Evolutionary conservation across 1,140 invertebrate genomes (phyloP), one percentile per base, ranked within the genome.

Genomic region (Rhopalosiphum padi): DNA sequence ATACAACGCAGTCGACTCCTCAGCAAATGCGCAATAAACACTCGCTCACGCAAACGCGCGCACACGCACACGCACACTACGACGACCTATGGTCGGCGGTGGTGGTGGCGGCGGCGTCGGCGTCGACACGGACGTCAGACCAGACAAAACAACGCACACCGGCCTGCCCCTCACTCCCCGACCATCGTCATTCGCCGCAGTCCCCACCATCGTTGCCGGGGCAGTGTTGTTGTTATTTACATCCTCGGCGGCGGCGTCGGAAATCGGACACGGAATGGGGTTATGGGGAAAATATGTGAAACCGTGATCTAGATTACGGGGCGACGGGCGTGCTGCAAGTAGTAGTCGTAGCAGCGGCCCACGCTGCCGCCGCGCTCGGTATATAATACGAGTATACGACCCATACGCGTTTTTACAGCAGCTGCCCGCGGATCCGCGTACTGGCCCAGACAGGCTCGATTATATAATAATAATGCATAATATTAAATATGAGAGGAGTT

Each of bases 121-220:
- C 55, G 68, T n/a, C 53, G 68, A 85, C 90, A 82, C 68, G 90
- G 68, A 85, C 91, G 91, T 92, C 91, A 92, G 77, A 93, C 91
- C 91, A 93, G 91, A 93, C 91, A 93, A 93, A 93, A 93, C 91
- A 93, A 93, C 91, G 51, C 41, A 22, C n/a, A 60, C 68, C 46
- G 37, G 51, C 15, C 53, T 35, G 35, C 35, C 51, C 51, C 53
- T 15, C 53, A 60, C 88, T 55, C 87, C 5, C n/a, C 41, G 41
- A 21, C 41, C 60, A 7, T 41, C 30, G 2, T 22, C 90, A 30
- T 3, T 48, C 89, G 35, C 89, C 53, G 51, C 89, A 37, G 55
- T 60, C 53, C 89, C 90, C 90, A 77, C 60, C 41, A 82, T 35
- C 43, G 43, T 30, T 35, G 46, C 60, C 68, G 43, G 15, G 85